Evolutionary conservation across 2,113 vertebrate species (phyloP).

Genomic region (Ceyx cyanopectus): DNA sequence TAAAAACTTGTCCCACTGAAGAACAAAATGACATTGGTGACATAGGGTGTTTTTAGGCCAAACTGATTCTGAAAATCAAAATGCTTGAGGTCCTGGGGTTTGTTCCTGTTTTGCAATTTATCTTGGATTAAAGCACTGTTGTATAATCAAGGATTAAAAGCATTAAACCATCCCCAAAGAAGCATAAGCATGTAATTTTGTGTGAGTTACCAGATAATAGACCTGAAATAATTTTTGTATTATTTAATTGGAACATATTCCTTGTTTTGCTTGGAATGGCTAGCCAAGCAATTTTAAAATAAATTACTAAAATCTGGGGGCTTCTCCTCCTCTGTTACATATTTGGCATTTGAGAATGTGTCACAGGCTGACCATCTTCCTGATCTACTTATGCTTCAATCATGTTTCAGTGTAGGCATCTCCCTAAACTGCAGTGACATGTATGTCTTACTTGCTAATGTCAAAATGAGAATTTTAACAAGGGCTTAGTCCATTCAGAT

Average conservation of each 20-base stretch:
- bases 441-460: neutral
- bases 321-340: neutral
- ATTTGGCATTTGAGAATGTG: neutral
- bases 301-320: neutral
- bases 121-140: slow-evolving; percentile 20
- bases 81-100: neutral
- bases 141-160: slow-evolving; percentile 27
- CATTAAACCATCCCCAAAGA: neutral
- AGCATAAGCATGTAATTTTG: neutral
- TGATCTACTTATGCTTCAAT: neutral
- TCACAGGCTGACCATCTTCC: neutral
- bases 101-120: neutral
- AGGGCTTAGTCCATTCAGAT: neutral
- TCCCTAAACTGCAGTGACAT: neutral
- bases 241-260: neutral
- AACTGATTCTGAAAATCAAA: neutral
- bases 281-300: neutral
- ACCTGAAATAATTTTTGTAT: neutral
- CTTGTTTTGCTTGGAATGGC: neutral
- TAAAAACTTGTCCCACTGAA: neutral
- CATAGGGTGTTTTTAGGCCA: neutral
- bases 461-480: neutral
- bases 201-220: neutral
- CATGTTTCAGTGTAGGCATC: neutral
- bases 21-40: neutral